Percentiles rank a stretch among this genome's conserved stretches.
phyloP scores from a whole-genome alignment of 2,797 vertebrate genomes.

The Buphagus erythrorhynchus region DNA sequence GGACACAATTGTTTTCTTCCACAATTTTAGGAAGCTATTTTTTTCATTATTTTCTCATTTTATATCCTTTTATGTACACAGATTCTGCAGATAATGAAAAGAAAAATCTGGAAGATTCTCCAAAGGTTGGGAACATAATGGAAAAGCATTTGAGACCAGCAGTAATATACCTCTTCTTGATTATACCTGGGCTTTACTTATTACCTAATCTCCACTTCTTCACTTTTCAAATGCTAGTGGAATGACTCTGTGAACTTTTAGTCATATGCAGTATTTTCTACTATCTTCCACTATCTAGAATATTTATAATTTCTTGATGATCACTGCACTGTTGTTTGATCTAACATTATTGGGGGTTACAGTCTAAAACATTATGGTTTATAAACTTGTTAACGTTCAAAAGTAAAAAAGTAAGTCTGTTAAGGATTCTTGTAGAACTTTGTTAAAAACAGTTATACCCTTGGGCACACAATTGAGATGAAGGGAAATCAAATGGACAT shows the following conservation, averaged over 20 bases:
- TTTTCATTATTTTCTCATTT: neutral
- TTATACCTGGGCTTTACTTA: neutral
- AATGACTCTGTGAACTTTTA: neutral
- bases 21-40: slow-evolving; percentile 56
- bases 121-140: neutral
- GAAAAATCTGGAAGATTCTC: slow-evolving; percentile 6
- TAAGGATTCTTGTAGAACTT: neutral
- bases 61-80: slow-evolving; percentile 16
- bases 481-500: neutral
- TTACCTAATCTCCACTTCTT: neutral
- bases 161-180: neutral
- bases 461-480: neutral
- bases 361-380: neutral
- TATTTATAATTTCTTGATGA: neutral
- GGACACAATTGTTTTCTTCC: slow-evolving; percentile 50
- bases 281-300: neutral
- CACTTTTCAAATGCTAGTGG: neutral
- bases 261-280: neutral
- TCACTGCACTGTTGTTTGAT: neutral
- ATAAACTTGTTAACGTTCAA: neutral
- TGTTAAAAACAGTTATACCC: neutral
- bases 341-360: neutral
- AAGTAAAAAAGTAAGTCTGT: neutral
- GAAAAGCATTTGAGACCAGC: neutral
- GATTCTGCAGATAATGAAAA: slow-evolving; percentile 19